These are phyloP conservation scores for Microcebus lehilahytsara DNA, from an alignment of 2,113 vertebrate species.

Conservation along the genomic window DNA sequence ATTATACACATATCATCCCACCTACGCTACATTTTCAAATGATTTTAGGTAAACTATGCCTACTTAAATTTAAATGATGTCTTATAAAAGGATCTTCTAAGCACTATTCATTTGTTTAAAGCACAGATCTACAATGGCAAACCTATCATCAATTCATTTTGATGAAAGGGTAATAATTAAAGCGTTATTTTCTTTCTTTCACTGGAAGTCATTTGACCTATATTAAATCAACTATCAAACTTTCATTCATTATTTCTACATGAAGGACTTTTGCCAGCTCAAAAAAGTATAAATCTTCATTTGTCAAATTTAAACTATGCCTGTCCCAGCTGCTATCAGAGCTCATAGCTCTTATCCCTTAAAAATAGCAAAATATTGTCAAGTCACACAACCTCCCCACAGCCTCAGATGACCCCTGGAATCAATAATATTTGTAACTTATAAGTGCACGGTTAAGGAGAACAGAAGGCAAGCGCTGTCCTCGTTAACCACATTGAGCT, in stretches of 20 bases:
- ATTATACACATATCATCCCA: slow-evolving; percentile 65
- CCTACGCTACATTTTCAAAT: slow-evolving; percentile 70
- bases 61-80: slow-evolving; percentile 73
- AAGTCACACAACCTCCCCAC: slow-evolving; percentile 69
- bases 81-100: slow-evolving; percentile 73
- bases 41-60: slow-evolving; percentile 76
- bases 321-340: slow-evolving; percentile 73
- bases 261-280: slow-evolving; percentile 82
- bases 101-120: slow-evolving; percentile 77
- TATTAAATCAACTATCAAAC: slow-evolving; percentile 84
- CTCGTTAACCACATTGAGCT: slow-evolving; percentile 84
- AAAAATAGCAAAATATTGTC: slow-evolving; percentile 80
- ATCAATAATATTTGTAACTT: slow-evolving; percentile 85
- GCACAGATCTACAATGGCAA: slow-evolving; percentile 77
- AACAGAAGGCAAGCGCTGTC: slow-evolving; percentile 76
- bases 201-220: slow-evolving; percentile 83
- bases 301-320: slow-evolving; percentile 83
- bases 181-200: slow-evolving; percentile 75
- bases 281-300: slow-evolving; percentile 84
- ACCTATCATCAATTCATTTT: slow-evolving; percentile 82
- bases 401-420: slow-evolving; percentile 76
- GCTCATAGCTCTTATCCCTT: slow-evolving; percentile 79
- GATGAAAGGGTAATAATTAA: slow-evolving; percentile 87
- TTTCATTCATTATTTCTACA: slow-evolving; percentile 86
- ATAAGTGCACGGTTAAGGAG: slow-evolving; percentile 77